These are phyloP conservation scores for Sceloporus tristichus DNA, from an alignment of 2,113 vertebrate species.

Conservation along the genomic window DNA sequence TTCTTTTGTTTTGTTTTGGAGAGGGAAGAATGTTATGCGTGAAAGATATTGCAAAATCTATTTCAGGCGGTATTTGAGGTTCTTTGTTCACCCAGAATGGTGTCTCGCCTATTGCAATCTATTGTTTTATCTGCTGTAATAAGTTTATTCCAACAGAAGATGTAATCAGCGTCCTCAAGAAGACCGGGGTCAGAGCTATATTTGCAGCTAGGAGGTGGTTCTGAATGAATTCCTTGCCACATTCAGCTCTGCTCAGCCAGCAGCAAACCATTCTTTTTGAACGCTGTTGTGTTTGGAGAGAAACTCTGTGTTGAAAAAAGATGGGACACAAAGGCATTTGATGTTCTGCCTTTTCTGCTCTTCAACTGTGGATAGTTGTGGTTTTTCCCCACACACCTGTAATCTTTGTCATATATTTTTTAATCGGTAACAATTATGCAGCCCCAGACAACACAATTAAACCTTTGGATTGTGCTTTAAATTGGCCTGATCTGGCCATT, in stretches of 20 bases:
- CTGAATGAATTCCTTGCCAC: background rate
- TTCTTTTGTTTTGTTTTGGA: background rate
- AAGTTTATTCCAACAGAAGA: background rate
- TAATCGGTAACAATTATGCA: background rate
- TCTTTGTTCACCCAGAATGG: background rate
- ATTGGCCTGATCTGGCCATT: background rate
- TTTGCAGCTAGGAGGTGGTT: background rate
- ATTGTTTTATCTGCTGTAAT: constrained; percentile 16
- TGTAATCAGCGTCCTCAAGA: background rate
- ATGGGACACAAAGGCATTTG: background rate
- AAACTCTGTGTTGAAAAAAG: background rate
- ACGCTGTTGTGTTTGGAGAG: background rate
- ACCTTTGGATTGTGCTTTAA: background rate
- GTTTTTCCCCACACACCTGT: background rate
- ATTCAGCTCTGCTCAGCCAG: background rate
- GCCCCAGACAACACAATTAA: constrained; percentile 1
- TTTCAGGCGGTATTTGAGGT: background rate
- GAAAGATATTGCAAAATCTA: background rate
- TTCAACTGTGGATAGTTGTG: background rate
- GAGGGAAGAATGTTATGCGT: background rate
- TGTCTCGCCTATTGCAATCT: constrained; percentile 2
- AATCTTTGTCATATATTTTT: background rate
- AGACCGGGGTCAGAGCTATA: constrained; percentile 4
- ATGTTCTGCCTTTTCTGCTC: background rate
- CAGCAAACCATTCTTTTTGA: background rate